Conservation (phyloP, 2,888 invertebrate genomes). For the Athrips mouffetella region DNA sequence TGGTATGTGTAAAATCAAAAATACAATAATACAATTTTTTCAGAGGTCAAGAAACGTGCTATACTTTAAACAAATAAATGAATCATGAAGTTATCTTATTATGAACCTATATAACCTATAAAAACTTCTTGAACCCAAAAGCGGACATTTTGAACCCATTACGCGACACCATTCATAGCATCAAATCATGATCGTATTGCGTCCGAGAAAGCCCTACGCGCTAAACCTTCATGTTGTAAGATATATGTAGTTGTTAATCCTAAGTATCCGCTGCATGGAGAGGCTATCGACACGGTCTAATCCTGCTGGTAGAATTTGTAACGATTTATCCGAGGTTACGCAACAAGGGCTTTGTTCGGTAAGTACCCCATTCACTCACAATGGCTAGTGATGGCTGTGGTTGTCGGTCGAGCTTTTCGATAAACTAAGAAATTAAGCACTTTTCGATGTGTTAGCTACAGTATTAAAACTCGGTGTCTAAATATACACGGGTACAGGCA, state of each 20-base stretch:
- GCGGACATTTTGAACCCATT: no score
- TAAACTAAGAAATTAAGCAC: not conserved
- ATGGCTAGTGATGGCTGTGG: conserved; percentile 39
- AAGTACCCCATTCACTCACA: conserved; percentile 54
- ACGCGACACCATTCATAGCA: no score
- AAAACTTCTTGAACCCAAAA: no score
- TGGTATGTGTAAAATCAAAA: no score
- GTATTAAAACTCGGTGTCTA: not conserved
- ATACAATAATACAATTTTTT: no score
- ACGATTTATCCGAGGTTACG: conserved; percentile 57
- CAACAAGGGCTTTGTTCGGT: conserved; percentile 61
- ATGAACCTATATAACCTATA: no score
- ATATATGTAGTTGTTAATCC: conserved; percentile 26
- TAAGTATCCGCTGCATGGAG: conserved; percentile 30
- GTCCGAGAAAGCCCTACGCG: conserved; percentile 7
- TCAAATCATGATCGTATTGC: not conserved
- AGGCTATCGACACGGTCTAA: conserved; percentile 41
- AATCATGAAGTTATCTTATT: no score
- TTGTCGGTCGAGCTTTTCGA: not conserved
- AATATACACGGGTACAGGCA: not conserved
- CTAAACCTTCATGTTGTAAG: conserved; percentile 22
- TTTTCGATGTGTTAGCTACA: not conserved
- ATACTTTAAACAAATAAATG: no score
- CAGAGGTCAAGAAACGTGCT: no score
- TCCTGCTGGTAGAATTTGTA: conserved; percentile 50